phyloP scores from a whole-genome alignment of 2,888 invertebrate species.

The Nysson spinosus region DNA sequence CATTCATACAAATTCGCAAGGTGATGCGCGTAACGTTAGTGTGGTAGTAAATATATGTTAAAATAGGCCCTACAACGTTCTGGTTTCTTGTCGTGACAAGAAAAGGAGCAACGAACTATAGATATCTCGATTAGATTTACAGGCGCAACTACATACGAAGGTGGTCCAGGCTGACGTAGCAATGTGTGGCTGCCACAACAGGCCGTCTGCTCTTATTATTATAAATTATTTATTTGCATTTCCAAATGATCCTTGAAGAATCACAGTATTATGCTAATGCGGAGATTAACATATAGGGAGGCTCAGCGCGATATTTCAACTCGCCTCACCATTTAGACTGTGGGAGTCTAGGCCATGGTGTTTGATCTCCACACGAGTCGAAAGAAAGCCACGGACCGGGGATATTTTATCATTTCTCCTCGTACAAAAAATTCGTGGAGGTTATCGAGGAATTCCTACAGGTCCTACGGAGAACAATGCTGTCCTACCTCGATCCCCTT shows the following conservation, averaged over 20 bases:
- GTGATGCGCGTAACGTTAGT: slow-evolving; percentile 20
- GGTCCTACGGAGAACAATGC: slow-evolving; percentile 51
- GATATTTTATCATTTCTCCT: slow-evolving; percentile 63
- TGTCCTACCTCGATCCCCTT: slow-evolving; percentile 34
- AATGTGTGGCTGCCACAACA: slow-evolving; percentile 56
- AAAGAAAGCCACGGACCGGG: slow-evolving; percentile 55
- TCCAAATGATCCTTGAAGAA: slow-evolving; percentile 77
- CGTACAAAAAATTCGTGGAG: slow-evolving; percentile 43
- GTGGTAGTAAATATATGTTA: slow-evolving; percentile 36
- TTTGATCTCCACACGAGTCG: slow-evolving; percentile 63
- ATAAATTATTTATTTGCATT: slow-evolving; percentile 78
- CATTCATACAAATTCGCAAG: neutral
- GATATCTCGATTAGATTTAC: slow-evolving; percentile 56
- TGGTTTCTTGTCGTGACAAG: slow-evolving; percentile 37
- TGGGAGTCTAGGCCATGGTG: slow-evolving; percentile 64
- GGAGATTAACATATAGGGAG: slow-evolving; percentile 76
- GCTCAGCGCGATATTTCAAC: slow-evolving; percentile 76
- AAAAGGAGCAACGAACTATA: slow-evolving; percentile 45
- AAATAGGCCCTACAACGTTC: slow-evolving; percentile 25
- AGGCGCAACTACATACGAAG: slow-evolving; percentile 33
- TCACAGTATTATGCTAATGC: slow-evolving; percentile 77
- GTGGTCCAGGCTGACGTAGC: slow-evolving; percentile 54
- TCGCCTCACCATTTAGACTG: slow-evolving; percentile 64
- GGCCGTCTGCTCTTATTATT: slow-evolving; percentile 73
- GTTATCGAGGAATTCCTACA: slow-evolving; percentile 44